Evolutionary conservation across 2,797 vertebrate genomes (phyloP).

Genomic region (Microhierax caerulescens): DNA sequence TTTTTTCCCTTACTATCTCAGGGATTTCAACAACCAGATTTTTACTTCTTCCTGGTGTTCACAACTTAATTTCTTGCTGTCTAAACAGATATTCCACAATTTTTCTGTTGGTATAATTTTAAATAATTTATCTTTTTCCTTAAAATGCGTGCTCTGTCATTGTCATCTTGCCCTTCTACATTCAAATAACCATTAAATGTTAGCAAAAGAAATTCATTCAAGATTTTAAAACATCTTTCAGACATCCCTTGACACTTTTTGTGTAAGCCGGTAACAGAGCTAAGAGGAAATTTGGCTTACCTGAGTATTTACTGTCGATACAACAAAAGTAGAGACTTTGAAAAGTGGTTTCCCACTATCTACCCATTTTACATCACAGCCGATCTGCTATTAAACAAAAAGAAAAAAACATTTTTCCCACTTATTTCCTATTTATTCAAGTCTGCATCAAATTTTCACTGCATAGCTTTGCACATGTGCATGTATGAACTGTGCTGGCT

Average conservation of each 20-base stretch:
- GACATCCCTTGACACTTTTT: not conserved
- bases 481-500: not conserved
- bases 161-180: not conserved
- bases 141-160: not conserved
- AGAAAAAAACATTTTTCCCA: not conserved
- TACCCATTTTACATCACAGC: constrained; percentile 93
- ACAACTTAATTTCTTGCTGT: not conserved
- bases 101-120: not conserved
- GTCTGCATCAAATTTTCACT: not conserved
- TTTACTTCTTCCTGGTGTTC: not conserved
- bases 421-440: not conserved
- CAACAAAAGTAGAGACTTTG: constrained; percentile 88
- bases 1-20: not conserved
- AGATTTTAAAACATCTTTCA: not conserved
- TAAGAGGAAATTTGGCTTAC: constrained; percentile 65
- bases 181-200: not conserved
- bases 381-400: constrained; percentile 72
- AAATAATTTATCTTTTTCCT: not conserved
- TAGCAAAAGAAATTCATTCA: not conserved
- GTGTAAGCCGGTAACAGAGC: not conserved
- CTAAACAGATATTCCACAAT: not conserved
- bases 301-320: constrained; percentile 98
- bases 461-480: not conserved
- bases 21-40: not conserved
- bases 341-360: constrained; percentile 93